Conservation (phyloP, 1,140 invertebrate species). For the Dreissena rostriformis region DNA sequence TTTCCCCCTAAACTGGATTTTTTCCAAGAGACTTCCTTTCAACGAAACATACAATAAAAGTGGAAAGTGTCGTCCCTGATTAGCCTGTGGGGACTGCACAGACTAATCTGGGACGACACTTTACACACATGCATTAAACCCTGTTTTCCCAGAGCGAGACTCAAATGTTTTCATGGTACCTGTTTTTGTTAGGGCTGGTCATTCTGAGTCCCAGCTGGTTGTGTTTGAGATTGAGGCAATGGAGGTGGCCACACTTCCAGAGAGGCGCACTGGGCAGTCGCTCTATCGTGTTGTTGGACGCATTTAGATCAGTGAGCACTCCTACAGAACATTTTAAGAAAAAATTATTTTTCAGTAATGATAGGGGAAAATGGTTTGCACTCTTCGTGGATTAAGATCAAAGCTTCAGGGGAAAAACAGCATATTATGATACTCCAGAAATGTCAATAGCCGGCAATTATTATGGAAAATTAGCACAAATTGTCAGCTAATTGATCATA, state of each 20-base stretch:
- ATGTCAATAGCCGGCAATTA: not conserved
- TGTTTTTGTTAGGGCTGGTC: constrained; percentile 20
- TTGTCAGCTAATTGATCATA: too few species aligned
- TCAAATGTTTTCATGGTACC: not conserved
- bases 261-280: constrained; percentile 56
- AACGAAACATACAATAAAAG: too few species aligned
- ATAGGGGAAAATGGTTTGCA: not conserved
- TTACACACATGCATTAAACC: too few species aligned
- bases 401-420: not conserved
- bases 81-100: too few species aligned
- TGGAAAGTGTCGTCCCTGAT: too few species aligned
- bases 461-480: too few species aligned
- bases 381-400: not conserved
- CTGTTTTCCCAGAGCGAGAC: too few species aligned
- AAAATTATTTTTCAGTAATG: not conserved
- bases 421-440: not conserved
- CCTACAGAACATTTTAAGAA: constrained; percentile 84
- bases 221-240: constrained; percentile 66
- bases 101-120: too few species aligned
- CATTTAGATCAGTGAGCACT: constrained; percentile 93
- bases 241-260: constrained; percentile 70
- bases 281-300: constrained; percentile 95
- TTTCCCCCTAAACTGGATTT: too few species aligned
- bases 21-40: too few species aligned
- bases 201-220: constrained; percentile 63